These are phyloP conservation scores for Eurytoma adleriae DNA, from an alignment of 2,888 invertebrate species.

Conservation along the genomic window DNA sequence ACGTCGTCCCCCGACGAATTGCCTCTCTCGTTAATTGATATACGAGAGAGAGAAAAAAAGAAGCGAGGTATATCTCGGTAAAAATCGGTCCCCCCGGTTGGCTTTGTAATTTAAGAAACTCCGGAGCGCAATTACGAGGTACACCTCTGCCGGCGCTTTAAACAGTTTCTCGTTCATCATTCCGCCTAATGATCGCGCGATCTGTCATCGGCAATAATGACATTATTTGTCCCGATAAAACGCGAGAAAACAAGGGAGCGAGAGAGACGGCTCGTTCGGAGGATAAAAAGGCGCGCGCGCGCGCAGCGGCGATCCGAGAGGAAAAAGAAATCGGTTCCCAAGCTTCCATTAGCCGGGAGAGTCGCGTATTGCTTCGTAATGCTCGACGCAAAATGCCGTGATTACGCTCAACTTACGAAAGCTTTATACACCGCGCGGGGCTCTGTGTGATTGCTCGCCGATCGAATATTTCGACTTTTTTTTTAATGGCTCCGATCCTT, in stretches of 20 bases:
- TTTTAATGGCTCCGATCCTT: no score
- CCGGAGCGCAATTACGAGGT: slow-evolving; percentile 36
- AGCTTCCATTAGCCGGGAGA: slow-evolving; percentile 40
- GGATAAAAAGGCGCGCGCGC: not conserved
- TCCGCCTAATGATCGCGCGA: slow-evolving; percentile 48
- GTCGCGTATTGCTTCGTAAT: slow-evolving; percentile 25
- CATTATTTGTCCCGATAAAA: slow-evolving; percentile 52
- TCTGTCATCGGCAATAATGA: slow-evolving; percentile 52
- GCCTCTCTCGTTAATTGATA: slow-evolving; percentile 42
- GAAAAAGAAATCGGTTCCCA: slow-evolving; percentile 44
- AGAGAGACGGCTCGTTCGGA: slow-evolving; percentile 43
- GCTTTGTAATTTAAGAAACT: slow-evolving; percentile 54
- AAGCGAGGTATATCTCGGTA: not conserved
- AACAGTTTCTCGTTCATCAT: slow-evolving; percentile 53
- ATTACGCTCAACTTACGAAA: slow-evolving; percentile 32
- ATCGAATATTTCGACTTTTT: slow-evolving; percentile 12
- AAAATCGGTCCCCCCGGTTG: slow-evolving; percentile 27
- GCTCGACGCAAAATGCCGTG: slow-evolving; percentile 32
- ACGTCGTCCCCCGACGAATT: slow-evolving; percentile 8
- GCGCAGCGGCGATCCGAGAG: not conserved
- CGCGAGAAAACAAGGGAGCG: slow-evolving; percentile 26
- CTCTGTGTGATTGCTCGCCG: slow-evolving; percentile 32
- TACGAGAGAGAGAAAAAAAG: slow-evolving; percentile 12
- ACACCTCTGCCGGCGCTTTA: slow-evolving; percentile 22
- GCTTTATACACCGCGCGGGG: not conserved